phyloP scores from a whole-genome alignment of 1,140 invertebrate species.

The Formica exsecta region DNA sequence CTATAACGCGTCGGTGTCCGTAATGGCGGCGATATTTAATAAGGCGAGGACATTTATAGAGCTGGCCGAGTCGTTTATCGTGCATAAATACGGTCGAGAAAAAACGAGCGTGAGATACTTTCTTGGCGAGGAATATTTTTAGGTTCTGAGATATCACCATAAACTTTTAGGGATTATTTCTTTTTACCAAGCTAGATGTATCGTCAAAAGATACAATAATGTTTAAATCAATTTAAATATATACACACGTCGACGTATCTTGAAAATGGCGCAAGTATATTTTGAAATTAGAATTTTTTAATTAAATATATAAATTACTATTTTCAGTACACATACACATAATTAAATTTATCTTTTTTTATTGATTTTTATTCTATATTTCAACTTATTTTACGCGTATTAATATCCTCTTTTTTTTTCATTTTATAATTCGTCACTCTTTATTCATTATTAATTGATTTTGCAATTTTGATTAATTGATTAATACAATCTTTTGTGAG shows the following conservation, averaged over 20 bases:
- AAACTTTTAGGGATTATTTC: neutral
- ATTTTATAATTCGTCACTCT: neutral
- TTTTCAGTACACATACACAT: neutral
- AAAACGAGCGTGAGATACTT: neutral
- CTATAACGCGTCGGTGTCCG: conserved; percentile 32
- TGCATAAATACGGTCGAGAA: neutral
- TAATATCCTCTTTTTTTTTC: neutral
- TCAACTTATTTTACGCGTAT: neutral
- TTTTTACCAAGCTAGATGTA: neutral
- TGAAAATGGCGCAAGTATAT: neutral
- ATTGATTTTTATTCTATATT: neutral
- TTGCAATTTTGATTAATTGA: neutral
- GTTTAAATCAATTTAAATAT: neutral
- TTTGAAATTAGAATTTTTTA: neutral
- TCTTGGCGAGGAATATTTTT: neutral
- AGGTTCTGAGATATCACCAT: neutral
- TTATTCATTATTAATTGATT: conserved; percentile 19
- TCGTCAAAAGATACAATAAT: neutral
- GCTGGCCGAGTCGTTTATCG: neutral
- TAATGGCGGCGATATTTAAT: conserved; percentile 46
- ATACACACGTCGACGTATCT: neutral
- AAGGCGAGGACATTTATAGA: conserved; percentile 20
- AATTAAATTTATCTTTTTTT: neutral
- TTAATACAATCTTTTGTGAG: conserved; percentile 34
- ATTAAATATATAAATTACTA: neutral